These are phyloP conservation scores for Dasypus novemcinctus DNA, from an alignment of 2,113 vertebrate genomes.

Conservation along the genomic window DNA sequence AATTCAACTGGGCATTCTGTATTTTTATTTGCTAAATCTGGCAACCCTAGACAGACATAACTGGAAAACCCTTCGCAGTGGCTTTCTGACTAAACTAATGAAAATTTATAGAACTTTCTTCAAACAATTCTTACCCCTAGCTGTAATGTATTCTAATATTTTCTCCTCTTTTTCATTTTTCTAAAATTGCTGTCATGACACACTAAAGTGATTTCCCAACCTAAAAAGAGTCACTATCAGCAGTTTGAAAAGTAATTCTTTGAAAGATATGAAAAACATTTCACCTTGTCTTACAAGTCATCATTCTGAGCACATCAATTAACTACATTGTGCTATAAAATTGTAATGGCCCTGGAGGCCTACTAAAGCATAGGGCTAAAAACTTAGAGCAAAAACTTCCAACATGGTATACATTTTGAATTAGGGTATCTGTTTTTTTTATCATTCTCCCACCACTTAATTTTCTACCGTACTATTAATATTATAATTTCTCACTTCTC, in stretches of 20 bases:
- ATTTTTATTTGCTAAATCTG: conserved; percentile 34
- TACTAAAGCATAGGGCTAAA: not conserved
- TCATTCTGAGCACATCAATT: conserved; percentile 37
- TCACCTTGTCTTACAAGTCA: conserved; percentile 21
- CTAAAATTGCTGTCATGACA: conserved; percentile 41
- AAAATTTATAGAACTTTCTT: not conserved
- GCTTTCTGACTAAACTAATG: not conserved
- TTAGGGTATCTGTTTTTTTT: not conserved
- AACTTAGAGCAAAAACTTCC: not conserved
- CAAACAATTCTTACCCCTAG: conserved; percentile 4
- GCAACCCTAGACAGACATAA: not conserved
- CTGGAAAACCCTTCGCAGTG: not conserved
- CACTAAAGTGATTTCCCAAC: conserved; percentile 52
- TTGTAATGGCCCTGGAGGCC: not conserved
- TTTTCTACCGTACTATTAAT: not conserved
- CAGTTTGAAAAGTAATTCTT: conserved; percentile 42
- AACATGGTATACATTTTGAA: not conserved
- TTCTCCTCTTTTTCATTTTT: conserved; percentile 20
- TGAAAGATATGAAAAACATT: conserved; percentile 54
- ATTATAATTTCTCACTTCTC: not conserved
- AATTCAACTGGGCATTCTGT: not conserved
- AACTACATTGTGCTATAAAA: conserved; percentile 23
- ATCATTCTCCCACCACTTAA: not conserved
- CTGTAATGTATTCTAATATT: not conserved
- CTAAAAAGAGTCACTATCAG: conserved; percentile 17